Evolutionary conservation across 2,113 vertebrate species (phyloP).

Genomic region (Nestor notabilis): DNA sequence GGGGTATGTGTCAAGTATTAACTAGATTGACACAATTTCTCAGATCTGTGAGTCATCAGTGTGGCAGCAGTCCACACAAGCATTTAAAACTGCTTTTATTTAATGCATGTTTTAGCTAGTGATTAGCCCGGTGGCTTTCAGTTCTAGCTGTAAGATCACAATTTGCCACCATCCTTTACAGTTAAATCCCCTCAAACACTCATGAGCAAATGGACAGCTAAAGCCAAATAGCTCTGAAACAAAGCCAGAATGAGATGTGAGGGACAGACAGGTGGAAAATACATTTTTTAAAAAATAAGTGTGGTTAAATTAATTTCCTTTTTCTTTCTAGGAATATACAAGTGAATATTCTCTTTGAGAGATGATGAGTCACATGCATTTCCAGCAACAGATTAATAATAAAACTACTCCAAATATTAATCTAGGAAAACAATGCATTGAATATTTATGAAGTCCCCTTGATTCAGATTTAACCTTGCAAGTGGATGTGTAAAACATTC

Average conservation of each 20-base stretch:
- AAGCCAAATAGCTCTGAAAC: not conserved
- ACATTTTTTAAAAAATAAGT: not conserved
- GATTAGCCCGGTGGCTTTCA: not conserved
- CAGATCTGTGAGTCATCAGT: not conserved
- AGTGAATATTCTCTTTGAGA: not conserved
- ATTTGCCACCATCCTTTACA: not conserved
- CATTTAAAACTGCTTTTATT: not conserved
- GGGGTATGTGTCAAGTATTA: not conserved
- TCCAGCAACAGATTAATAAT: not conserved
- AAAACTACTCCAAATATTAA: not conserved
- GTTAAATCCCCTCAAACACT: not conserved
- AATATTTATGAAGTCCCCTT: not conserved
- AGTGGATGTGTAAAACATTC: not conserved
- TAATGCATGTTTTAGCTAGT: not conserved
- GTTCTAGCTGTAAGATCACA: not conserved
- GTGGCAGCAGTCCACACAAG: not conserved
- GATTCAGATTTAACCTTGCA: not conserved
- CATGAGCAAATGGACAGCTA: not conserved
- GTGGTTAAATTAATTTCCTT: not conserved
- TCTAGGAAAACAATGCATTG: not conserved
- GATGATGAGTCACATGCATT: not conserved
- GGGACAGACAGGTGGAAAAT: not conserved
- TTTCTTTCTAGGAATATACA: not conserved
- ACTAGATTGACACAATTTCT: not conserved
- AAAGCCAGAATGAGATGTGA: not conserved